These are phyloP conservation scores for Poeciliopsis turrubarensis DNA, from an alignment of 2,113 vertebrate genomes.

Conservation along the genomic window DNA sequence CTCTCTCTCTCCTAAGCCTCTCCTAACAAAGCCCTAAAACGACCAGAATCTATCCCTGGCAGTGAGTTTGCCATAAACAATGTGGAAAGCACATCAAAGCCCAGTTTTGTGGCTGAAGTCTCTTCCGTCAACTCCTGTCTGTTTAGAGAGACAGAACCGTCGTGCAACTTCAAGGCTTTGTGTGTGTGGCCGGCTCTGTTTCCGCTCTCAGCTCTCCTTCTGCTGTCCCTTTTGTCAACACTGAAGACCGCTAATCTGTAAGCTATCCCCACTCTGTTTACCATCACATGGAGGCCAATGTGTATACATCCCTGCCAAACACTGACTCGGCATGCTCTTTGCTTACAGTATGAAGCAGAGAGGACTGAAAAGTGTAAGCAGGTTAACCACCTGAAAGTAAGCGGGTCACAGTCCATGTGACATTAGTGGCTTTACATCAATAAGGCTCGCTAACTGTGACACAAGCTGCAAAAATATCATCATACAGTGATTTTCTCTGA, in stretches of 20 bases:
- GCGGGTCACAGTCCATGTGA: constrained; percentile 45
- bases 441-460: constrained; percentile 32
- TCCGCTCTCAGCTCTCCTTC: constrained; percentile 56
- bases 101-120: constrained; percentile 46
- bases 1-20: constrained; percentile 33
- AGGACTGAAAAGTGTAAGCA: constrained; percentile 27
- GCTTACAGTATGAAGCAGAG: constrained; percentile 59
- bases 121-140: constrained; percentile 64
- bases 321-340: constrained; percentile 59
- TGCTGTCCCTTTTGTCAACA: constrained; percentile 72
- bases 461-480: constrained; percentile 37
- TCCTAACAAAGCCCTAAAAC: constrained; percentile 49
- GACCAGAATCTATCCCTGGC: constrained; percentile 47
- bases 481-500: constrained; percentile 33
- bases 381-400: constrained; percentile 59
- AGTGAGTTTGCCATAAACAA: constrained; percentile 70
- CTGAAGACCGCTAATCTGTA: constrained; percentile 67
- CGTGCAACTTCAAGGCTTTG: constrained; percentile 67
- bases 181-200: constrained; percentile 64
- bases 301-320: constrained; percentile 59
- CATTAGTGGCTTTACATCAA: constrained; percentile 37
- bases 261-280: constrained; percentile 63
- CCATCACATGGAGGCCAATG: constrained; percentile 46
- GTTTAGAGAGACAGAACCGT: constrained; percentile 71
- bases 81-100: constrained; percentile 66